Evolutionary conservation across 2,797 vertebrate species (phyloP).

Genomic region (Tokudaia muenninki): DNA sequence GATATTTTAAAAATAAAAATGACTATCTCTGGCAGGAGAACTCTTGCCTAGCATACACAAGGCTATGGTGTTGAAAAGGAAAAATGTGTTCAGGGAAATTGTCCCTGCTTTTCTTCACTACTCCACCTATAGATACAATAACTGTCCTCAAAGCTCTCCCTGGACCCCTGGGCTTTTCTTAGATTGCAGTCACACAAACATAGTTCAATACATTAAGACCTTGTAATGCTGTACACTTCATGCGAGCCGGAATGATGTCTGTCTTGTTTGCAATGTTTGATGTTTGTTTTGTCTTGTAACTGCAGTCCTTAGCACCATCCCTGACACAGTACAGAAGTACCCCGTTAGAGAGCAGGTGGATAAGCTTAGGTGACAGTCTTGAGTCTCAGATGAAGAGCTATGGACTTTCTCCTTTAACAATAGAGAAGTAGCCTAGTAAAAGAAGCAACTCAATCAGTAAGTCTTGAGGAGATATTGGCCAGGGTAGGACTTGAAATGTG

Average conservation of each 20-base stretch:
- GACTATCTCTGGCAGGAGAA: background rate
- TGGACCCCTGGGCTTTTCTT: background rate
- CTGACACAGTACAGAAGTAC: background rate
- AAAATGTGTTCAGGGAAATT: background rate
- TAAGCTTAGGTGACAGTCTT: background rate
- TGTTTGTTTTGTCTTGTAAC: slow-evolving; percentile 36
- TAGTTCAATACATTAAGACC: background rate
- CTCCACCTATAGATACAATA: background rate
- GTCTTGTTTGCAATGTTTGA: background rate
- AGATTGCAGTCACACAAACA: background rate
- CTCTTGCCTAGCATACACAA: background rate
- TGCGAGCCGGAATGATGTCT: background rate
- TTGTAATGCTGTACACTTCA: background rate
- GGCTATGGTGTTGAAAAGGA: background rate
- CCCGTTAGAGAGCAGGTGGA: background rate
- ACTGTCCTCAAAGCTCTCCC: background rate
- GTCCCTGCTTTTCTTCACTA: slow-evolving; percentile 1
- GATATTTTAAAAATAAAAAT: slow-evolving; percentile 14
- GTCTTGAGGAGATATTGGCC: background rate
- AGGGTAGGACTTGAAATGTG: background rate
- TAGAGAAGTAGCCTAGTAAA: slow-evolving; percentile 3
- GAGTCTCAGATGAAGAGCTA: slow-evolving; percentile 28
- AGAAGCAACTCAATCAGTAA: slow-evolving; percentile 2
- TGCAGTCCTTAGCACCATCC: background rate
- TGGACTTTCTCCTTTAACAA: slow-evolving; percentile 27